Evolutionary conservation across 2,888 invertebrate genomes (phyloP), one percentile per base, ranked within the genome.

Genomic region (Labia minor): DNA sequence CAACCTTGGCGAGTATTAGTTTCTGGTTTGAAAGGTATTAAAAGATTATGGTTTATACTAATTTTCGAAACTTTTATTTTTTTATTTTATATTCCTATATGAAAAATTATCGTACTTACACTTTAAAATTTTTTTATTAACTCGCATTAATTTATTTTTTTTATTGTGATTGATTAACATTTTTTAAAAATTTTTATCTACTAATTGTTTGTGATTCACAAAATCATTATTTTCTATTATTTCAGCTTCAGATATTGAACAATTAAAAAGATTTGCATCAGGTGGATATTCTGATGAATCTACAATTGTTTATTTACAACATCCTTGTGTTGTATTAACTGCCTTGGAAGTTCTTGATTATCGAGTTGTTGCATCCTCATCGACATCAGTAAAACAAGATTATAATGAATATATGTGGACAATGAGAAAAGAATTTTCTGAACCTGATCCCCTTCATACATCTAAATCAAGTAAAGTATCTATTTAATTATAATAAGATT

Each of bases 401-500:
- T 90, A 90, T 76, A 90, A 90, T 82, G 92, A 92, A 76, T 92
- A 92, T 74, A 91, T 92, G 89, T 92, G 92, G 92, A 93, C 92
- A 78, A 90, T 92, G 89, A 86, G 91, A 81, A 90, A 90, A 77
- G 91, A 92, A 73, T 92, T 92, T 77, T 82, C 86, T 61, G 89
- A 89, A 74, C 91, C 90, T 67, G 92, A 92, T 77, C 91, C 91
- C 20, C 82, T 81, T 63, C 16, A 66, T 62, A 74, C 70, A 65
- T 76, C 77, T 69, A 66, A 71, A 67, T 65, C 70, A 65, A 62
- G 21, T 37, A 61, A 68, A 61, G 19, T 11, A 33, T n/a, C n/a
- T n/a, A n/a, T n/a, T n/a, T n/a, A n/a, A n/a, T n/a, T 33, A 63
- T 62, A 21, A 62, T 64, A n/a, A n/a, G n/a, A n/a, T n/a, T n/a